Evolutionary conservation across 2,888 invertebrate species (phyloP).

Genomic region (Diplazon laetatorius): DNA sequence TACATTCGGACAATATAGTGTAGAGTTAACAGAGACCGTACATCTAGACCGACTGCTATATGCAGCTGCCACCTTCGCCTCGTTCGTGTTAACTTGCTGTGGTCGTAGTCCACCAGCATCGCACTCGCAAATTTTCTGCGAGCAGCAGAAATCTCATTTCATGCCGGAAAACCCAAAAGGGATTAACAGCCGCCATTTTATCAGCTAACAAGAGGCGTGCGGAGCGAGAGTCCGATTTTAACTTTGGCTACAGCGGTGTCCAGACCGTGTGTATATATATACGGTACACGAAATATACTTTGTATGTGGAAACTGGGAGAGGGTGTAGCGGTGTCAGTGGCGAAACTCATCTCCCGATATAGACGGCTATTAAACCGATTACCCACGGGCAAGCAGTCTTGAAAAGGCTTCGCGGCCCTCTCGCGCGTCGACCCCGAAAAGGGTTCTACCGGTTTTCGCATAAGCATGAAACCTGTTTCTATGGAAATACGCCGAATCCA

Average conservation of each 20-base stretch:
- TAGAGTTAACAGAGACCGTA: conserved; percentile 22
- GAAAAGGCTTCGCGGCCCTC: conserved; percentile 72
- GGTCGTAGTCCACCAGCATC: conserved; percentile 68
- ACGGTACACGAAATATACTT: conserved; percentile 2
- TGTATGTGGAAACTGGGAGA: conserved; percentile 43
- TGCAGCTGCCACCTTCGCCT: conserved; percentile 16
- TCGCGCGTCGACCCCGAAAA: conserved; percentile 64
- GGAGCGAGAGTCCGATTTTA: conserved; percentile 74
- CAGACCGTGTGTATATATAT: conserved; percentile 57
- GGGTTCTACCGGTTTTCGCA: conserved; percentile 64
- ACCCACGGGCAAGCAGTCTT: conserved; percentile 74
- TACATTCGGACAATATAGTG: neutral
- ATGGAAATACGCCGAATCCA: conserved; percentile 62
- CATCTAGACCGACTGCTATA: neutral
- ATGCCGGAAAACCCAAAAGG: conserved; percentile 78
- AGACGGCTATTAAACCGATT: conserved; percentile 80
- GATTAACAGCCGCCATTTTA: conserved; percentile 80
- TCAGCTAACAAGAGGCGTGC: conserved; percentile 66
- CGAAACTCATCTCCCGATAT: conserved; percentile 62
- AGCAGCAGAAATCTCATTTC: conserved; percentile 80
- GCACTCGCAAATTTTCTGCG: conserved; percentile 69
- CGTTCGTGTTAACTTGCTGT: conserved; percentile 25
- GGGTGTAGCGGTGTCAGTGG: conserved; percentile 43
- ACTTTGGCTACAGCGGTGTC: conserved; percentile 75
- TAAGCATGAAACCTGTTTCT: conserved; percentile 47